phyloP scores from a whole-genome alignment of 2,113 vertebrate genomes.

The Aphelocoma coerulescens region DNA sequence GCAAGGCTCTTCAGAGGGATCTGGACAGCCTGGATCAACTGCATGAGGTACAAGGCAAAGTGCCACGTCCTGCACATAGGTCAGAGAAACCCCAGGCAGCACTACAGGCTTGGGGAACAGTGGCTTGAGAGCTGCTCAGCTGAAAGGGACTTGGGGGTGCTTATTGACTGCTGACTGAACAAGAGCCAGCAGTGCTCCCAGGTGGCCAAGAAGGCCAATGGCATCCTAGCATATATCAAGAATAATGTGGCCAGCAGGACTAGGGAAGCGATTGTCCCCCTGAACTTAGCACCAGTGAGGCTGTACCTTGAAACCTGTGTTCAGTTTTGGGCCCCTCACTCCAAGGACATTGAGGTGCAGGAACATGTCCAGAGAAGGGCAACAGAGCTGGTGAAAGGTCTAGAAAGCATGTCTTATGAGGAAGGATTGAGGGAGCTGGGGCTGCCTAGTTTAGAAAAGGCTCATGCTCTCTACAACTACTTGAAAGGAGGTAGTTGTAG shows the following conservation, averaged over 20 bases:
- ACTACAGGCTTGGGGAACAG: not conserved
- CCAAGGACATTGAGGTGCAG: no score
- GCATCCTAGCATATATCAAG: no score
- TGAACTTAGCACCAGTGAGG: no score
- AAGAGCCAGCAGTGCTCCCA: not conserved
- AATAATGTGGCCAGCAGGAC: not conserved
- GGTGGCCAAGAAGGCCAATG: not conserved
- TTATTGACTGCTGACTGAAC: not conserved
- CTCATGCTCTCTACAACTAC: not conserved
- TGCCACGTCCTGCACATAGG: not conserved
- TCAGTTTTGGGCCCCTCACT: not conserved
- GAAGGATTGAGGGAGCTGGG: not conserved
- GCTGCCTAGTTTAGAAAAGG: not conserved
- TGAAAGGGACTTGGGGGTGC: not conserved
- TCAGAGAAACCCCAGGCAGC: not conserved
- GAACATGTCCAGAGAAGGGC: not conserved
- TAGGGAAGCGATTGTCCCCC: no score
- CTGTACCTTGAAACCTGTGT: fast-evolving
- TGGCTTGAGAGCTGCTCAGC: no score
- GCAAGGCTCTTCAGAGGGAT: not conserved
- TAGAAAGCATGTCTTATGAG: not conserved
- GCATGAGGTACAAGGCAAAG: not conserved
- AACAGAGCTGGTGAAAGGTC: not conserved
- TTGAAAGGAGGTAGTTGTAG: not conserved
- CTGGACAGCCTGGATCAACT: not conserved